Evolutionary conservation across 2,888 invertebrate species (phyloP).

Genomic region (Pyrocoelia pectoralis): DNA sequence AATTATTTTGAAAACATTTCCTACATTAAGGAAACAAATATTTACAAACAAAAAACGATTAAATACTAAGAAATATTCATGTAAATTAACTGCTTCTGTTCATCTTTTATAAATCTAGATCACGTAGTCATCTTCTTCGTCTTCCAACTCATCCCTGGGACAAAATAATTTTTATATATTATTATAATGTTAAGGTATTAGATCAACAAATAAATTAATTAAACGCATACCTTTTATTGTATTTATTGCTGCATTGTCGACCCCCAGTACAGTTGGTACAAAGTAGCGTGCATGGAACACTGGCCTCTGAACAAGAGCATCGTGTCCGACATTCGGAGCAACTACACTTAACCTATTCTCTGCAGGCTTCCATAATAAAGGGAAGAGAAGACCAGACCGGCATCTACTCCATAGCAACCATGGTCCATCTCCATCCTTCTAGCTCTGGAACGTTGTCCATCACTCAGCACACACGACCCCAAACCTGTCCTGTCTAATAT

Average conservation of each 20-base stretch:
- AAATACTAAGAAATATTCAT: too few species aligned
- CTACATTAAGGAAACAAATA: too few species aligned
- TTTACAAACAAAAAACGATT: too few species aligned
- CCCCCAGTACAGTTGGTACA: too few species aligned
- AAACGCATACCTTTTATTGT: conserved; percentile 8
- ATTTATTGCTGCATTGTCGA: too few species aligned
- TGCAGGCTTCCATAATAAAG: conserved; percentile 12
- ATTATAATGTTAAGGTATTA: background rate
- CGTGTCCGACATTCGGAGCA: conserved; percentile 5
- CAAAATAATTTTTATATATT: too few species aligned
- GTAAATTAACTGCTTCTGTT: too few species aligned
- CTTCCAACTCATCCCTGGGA: too few species aligned
- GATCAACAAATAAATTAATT: conserved; percentile 8
- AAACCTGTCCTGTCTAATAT: background rate
- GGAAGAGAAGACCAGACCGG: conserved; percentile 12
- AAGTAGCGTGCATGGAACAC: too few species aligned
- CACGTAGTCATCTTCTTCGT: too few species aligned
- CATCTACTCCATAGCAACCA: conserved; percentile 14
- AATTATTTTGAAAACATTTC: too few species aligned
- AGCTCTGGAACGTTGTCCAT: conserved; percentile 12
- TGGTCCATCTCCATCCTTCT: conserved; percentile 16
- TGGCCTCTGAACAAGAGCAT: conserved; percentile 12
- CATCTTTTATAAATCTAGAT: too few species aligned
- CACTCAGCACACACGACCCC: conserved; percentile 9
- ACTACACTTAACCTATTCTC: conserved; percentile 13